These are phyloP conservation scores for Monoplex corrugatus DNA, from an alignment of 2,888 invertebrate genomes.

Conservation along the genomic window DNA sequence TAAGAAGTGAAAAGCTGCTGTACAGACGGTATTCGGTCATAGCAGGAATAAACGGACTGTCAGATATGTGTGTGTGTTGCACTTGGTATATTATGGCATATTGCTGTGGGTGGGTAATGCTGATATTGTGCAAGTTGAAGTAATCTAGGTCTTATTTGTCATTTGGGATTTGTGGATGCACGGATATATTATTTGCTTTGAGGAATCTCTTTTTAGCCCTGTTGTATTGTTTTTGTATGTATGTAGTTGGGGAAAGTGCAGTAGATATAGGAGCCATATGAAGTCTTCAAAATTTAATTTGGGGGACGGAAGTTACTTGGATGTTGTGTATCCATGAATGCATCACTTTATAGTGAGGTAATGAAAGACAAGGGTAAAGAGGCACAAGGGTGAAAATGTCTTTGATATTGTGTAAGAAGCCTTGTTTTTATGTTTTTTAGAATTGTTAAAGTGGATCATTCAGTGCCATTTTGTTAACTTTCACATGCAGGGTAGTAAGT, in stretches of 20 bases:
- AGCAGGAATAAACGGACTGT: neutral
- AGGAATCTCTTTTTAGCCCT: constrained; percentile 39
- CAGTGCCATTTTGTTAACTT: no score
- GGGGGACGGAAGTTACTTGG: constrained; percentile 25
- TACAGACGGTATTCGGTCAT: neutral
- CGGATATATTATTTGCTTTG: constrained; percentile 39
- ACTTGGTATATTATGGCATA: constrained; percentile 28
- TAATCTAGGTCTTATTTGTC: neutral
- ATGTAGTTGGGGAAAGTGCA: constrained; percentile 48
- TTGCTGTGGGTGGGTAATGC: constrained; percentile 3
- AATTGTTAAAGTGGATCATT: no score
- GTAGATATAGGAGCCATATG: constrained; percentile 39
- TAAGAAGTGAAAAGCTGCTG: no score
- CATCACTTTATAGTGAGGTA: constrained; percentile 35
- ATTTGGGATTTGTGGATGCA: constrained; percentile 43
- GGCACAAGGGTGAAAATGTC: no score
- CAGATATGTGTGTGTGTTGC: constrained; percentile 34
- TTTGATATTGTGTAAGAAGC: no score
- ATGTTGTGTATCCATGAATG: constrained; percentile 46
- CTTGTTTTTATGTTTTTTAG: no score
- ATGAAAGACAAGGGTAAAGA: no score
- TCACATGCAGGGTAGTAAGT: no score
- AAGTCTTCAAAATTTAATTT: constrained; percentile 46
- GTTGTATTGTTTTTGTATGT: constrained; percentile 31
- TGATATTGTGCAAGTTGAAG: neutral